Evolutionary conservation across 2,888 invertebrate species (phyloP), one percentile per base, ranked within the genome.

Genomic region (Zaprionus obscuricornis): DNA sequence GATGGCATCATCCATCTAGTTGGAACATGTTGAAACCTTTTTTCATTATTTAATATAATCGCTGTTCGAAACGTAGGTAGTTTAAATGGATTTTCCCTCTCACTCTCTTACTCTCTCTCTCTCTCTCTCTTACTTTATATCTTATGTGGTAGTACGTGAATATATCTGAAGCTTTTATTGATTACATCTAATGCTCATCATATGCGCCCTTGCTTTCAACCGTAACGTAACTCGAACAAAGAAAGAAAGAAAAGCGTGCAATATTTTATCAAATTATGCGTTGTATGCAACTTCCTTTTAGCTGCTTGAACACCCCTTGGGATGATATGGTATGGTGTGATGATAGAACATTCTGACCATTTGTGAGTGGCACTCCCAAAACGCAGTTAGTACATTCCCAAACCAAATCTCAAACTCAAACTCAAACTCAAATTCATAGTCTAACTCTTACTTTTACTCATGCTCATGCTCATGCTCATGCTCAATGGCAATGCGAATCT

Each of bases 231-330:
- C 14, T 7, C 26, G 3, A 29, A 50, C 51, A 68, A 74, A 69
- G 73, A 40, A 60, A 60, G 59, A 60, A 63, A 42, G 62, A 56
- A 68, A 55, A 58, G 71, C 75, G 65, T 75, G 70, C 79, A 78
- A 78, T 78, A 82, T 82, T 78, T 78, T 75, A 78, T 78, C 77
- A 82, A 78, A 78, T 78, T 78, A 82, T 82, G 82, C 73, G 67
- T 55, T 78, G 67, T 71, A 60, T 78, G 75, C 78, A 77, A 75
- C 70, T 69, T 77, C 70, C 77, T 68, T 46, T 58, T 13, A 51
- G 52, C 67, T 58, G 74, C 74, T 60, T 62, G 49, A 74, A 74
- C 78, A 77, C 78, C 82, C 72, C 71, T 59, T 60, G 65, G 59
- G 46, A n/a, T n/a, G 31, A 56, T 13, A 3, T 34, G 16, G 16